A percentile compares a stretch with the other conserved stretches of the same genome.
Conservation (phyloP, 2,797 vertebrate species). For the Danio tinwini region DNA sequence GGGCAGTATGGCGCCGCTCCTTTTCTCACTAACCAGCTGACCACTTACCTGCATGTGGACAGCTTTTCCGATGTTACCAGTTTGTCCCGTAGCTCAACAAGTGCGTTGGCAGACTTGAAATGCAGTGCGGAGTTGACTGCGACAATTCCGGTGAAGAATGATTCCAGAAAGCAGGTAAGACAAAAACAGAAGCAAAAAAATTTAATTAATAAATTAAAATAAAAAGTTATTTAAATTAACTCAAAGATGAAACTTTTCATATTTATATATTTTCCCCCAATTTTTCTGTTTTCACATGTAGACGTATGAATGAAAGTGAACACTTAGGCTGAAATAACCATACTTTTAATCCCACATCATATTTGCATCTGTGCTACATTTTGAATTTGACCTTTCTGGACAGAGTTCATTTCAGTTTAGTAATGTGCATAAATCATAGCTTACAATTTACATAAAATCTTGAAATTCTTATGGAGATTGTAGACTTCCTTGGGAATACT, state of each 20-base stretch:
- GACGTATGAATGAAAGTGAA: conserved; percentile 4
- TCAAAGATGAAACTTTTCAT: background rate
- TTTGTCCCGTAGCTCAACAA: too few species aligned
- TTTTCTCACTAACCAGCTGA: too few species aligned
- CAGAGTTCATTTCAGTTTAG: background rate
- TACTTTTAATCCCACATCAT: background rate
- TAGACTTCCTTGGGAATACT: background rate
- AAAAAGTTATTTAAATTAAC: too few species aligned
- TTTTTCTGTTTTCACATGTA: background rate
- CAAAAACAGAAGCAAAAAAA: too few species aligned
- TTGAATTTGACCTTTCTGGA: background rate
- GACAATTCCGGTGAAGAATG: too few species aligned
- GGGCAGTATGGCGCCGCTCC: too few species aligned
- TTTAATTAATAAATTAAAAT: too few species aligned
- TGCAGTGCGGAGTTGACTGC: too few species aligned
- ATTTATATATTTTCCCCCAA: background rate
- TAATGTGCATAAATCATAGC: background rate
- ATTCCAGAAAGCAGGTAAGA: too few species aligned
- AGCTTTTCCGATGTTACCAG: too few species aligned
- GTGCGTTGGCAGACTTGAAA: too few species aligned
- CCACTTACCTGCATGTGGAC: too few species aligned
- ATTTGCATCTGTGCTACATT: background rate
- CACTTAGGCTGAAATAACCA: background rate
- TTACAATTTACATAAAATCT: background rate
- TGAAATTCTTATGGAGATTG: background rate